A percentile compares a stretch with the other conserved stretches of the same genome.
These are phyloP conservation scores for Brachionus koreanus DNA, from an alignment of 1,140 invertebrate species.

Conservation along the genomic window DNA sequence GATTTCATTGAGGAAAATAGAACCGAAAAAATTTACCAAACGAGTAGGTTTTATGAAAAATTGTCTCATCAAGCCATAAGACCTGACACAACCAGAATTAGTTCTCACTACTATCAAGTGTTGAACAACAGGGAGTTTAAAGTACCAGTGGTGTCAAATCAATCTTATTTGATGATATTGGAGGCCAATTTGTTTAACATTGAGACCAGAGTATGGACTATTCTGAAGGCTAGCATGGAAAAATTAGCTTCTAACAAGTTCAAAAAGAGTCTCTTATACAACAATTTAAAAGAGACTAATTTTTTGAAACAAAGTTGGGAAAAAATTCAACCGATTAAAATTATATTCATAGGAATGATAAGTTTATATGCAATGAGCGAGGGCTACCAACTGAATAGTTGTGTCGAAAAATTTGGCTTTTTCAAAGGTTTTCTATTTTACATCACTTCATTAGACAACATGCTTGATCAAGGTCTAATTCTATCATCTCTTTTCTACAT, in stretches of 20 bases:
- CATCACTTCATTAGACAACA: background rate
- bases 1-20: background rate
- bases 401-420: background rate
- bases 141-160: background rate
- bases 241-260: background rate
- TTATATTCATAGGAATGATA: background rate
- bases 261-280: background rate
- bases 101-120: background rate
- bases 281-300: background rate
- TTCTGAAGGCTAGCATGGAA: background rate
- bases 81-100: background rate
- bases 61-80: background rate
- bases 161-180: background rate
- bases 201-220: background rate
- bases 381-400: background rate
- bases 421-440: background rate
- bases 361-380: background rate
- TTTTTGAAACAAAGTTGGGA: background rate
- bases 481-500: background rate
- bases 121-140: background rate
- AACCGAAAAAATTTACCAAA: background rate
- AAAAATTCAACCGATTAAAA: background rate
- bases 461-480: background rate
- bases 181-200: constrained; percentile 22
- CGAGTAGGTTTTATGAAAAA: background rate